Conservation (phyloP, 2,797 vertebrate genomes). For the Champsocephalus esox region DNA sequence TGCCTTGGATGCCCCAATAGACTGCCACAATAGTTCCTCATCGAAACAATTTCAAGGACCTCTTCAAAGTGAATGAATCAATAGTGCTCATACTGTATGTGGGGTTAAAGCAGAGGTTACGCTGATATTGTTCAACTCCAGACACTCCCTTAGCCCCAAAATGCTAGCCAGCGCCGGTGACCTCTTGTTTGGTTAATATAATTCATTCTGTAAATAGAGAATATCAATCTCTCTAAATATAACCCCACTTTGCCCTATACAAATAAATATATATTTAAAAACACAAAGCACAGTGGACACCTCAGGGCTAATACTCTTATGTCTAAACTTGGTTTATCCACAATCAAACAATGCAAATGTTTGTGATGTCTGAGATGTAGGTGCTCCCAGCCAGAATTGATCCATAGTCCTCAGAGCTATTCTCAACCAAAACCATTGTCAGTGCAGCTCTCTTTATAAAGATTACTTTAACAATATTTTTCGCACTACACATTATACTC, state of each 20-base stretch:
- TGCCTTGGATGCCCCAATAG: slow-evolving; percentile 76
- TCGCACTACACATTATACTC: slow-evolving; percentile 16
- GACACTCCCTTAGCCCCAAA: slow-evolving; percentile 78
- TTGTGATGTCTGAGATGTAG: slow-evolving; percentile 75
- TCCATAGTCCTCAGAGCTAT: slow-evolving; percentile 64
- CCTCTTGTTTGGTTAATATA: slow-evolving; percentile 81
- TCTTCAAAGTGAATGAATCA: slow-evolving; percentile 85
- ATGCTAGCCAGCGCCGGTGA: slow-evolving; percentile 68
- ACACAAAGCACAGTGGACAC: slow-evolving; percentile 57
- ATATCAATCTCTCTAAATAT: slow-evolving; percentile 75
- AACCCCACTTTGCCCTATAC: slow-evolving; percentile 68
- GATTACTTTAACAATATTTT: slow-evolving; percentile 47
- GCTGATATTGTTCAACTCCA: slow-evolving; percentile 78
- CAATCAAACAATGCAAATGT: slow-evolving; percentile 82
- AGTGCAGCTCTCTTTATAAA: slow-evolving; percentile 38
- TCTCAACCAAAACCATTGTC: slow-evolving; percentile 60
- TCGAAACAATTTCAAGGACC: slow-evolving; percentile 83
- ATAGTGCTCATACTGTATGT: slow-evolving; percentile 77
- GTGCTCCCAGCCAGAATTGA: slow-evolving; percentile 74
- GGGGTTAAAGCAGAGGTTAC: slow-evolving; percentile 83
- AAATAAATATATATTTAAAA: slow-evolving; percentile 60
- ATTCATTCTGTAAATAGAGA: slow-evolving; percentile 80
- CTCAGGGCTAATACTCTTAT: slow-evolving; percentile 74
- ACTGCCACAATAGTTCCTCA: slow-evolving; percentile 76
- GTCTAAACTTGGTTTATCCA: slow-evolving; percentile 72